phyloP scores from a whole-genome alignment of 2,797 vertebrate species.

The Phoeniculus purpureus region DNA sequence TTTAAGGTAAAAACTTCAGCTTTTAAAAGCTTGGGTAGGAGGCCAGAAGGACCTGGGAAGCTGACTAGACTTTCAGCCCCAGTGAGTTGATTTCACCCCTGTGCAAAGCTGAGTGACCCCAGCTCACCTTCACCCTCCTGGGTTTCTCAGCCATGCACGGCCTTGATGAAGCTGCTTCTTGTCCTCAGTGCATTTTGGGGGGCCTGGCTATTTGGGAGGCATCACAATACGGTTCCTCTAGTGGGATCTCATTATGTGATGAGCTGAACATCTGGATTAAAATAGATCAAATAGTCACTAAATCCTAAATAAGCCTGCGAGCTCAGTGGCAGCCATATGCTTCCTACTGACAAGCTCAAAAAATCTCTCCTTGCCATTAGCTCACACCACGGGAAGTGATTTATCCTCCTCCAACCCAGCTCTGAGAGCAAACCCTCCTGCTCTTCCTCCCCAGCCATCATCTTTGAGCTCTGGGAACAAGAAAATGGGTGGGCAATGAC shows the following conservation, averaged over 20 bases:
- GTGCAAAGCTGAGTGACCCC: neutral
- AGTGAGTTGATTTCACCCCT: accelerated
- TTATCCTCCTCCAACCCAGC: neutral
- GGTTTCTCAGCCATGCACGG: neutral
- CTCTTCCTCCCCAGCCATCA: neutral
- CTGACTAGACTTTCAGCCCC: neutral
- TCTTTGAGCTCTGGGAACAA: neutral
- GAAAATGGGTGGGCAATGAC: neutral
- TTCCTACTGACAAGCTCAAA: constrained; percentile 38
- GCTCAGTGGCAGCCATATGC: constrained; percentile 61
- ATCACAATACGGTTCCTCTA: neutral
- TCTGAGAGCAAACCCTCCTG: neutral
- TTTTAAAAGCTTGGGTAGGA: neutral
- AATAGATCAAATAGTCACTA: constrained; percentile 62
- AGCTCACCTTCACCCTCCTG: neutral
- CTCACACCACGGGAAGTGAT: constrained; percentile 3
- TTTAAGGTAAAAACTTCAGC: neutral
- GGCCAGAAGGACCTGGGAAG: neutral
- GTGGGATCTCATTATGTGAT: constrained; percentile 65
- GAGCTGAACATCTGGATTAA: constrained; percentile 68
- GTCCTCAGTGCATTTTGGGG: neutral
- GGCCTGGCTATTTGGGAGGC: neutral
- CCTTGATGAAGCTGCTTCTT: neutral
- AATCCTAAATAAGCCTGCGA: constrained; percentile 68
- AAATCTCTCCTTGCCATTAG: constrained; percentile 39